These are phyloP conservation scores for Elephas maximus DNA, from an alignment of 2,113 vertebrate species.

Conservation along the genomic window DNA sequence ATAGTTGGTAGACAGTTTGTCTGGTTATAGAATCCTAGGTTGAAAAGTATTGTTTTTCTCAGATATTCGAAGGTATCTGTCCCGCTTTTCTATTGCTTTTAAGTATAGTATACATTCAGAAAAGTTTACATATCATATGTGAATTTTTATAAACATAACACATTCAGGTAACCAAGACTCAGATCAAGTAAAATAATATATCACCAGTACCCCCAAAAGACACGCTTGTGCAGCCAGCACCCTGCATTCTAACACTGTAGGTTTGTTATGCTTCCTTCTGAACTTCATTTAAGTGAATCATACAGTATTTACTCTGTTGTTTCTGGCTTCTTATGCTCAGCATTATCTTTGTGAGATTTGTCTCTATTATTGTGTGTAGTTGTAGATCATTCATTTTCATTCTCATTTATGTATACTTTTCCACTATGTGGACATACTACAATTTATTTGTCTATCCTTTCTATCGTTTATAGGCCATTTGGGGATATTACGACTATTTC, in stretches of 20 bases:
- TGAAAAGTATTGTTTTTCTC: background rate
- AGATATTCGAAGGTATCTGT: background rate
- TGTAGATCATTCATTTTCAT: background rate
- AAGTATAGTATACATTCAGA: background rate
- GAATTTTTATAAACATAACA: conserved; percentile 1
- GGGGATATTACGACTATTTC: background rate
- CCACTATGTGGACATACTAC: background rate
- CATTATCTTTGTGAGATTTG: background rate
- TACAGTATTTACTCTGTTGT: no score
- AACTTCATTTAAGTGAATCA: background rate
- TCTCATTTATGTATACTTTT: background rate
- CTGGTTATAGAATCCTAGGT: background rate
- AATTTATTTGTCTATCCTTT: background rate
- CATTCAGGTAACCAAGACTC: background rate
- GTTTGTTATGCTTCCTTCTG: background rate
- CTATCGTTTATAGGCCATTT: background rate
- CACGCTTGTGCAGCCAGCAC: background rate
- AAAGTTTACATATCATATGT: background rate
- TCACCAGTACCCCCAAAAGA: background rate
- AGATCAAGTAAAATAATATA: conserved; percentile 19
- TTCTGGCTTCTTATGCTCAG: background rate
- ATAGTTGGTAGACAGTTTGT: conserved; percentile 2
- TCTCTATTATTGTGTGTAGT: background rate
- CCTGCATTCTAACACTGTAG: background rate
- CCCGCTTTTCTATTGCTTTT: background rate